Evolutionary conservation across 2,888 invertebrate genomes (phyloP), one percentile per base, ranked within the genome.

Genomic region (Hylaea fasciaria): DNA sequence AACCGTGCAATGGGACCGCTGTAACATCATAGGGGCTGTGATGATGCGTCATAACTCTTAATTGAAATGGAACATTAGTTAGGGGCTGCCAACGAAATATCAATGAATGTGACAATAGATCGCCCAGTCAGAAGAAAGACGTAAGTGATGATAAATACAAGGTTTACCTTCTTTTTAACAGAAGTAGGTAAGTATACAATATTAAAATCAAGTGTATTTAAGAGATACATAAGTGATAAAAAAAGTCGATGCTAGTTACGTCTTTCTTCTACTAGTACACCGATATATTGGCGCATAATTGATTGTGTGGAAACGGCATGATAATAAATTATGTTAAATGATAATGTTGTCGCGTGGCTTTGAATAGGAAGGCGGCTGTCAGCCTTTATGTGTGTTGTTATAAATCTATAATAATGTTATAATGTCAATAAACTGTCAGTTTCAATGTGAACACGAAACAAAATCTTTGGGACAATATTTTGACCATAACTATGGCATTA

Each of bases 41-140:
- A 72, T 81, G 85, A 85, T 82, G 87, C 83, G 86, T 91, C 90
- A 91, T 89, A 89, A 86, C 78, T 91, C 91, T 91, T 89, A 89
- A 92, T 92, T 90, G 87, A 86, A 88, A 85, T 77, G 81, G 85
- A 79, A 80, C 86, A 83, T 86, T 88, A 82, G 81, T 80, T 74
- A 74, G 72, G 81, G 82, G 82, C 80, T 73, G 78, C 74, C 78
- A 78, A 80, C 77, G 76, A 80, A 81, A 61, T 43, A 56, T 45
- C 32, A 51, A 48, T 46, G 17, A 46, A 17, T 1, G 22, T 40
- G 44, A 59, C 47, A 53, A 39, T 40, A 7, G 12, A 43, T 5
- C 22, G 16, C 11, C 13, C 9, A 14, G 39, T 2, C 0, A 14
- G 32, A 32, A 49, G 16, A 16, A 47, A 29, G 13, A 39, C 50